Evolutionary conservation across 35 echinoderm and acorn worm species (phyloP).

Genomic region (Apostichopus japonicus): DNA sequence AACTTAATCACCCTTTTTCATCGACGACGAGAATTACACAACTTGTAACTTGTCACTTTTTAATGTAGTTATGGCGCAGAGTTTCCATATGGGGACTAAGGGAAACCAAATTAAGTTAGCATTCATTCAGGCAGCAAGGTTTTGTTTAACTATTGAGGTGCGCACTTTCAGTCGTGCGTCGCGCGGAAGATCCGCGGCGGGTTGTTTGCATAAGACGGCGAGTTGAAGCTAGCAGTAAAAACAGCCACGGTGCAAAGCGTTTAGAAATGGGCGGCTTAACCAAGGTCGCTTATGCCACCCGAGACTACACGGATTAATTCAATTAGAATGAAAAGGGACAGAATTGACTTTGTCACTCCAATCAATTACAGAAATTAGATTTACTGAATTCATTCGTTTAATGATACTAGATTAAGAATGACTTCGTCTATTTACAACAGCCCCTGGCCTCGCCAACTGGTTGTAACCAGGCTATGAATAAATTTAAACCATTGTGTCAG

Average conservation of each 20-base stretch:
- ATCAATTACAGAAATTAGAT: slow-evolving; percentile 63
- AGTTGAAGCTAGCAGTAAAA: slow-evolving; percentile 29
- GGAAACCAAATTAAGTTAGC: slow-evolving; percentile 50
- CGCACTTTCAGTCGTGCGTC: slow-evolving; percentile 45
- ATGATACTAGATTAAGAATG: slow-evolving; percentile 62
- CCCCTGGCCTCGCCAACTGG: slow-evolving; percentile 10
- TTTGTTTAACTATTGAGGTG: slow-evolving; percentile 31
- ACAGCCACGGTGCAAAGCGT: slow-evolving; percentile 53
- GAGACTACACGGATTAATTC: slow-evolving; percentile 37
- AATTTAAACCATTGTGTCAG: slow-evolving; percentile 6
- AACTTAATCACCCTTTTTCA: slow-evolving; percentile 36
- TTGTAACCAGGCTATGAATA: slow-evolving; percentile 1
- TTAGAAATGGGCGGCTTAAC: slow-evolving; percentile 44
- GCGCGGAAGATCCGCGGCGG: slow-evolving; percentile 45
- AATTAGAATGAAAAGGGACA: slow-evolving; percentile 53
- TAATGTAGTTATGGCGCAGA: slow-evolving; percentile 51
- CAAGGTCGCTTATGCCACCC: slow-evolving; percentile 46
- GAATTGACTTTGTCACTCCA: slow-evolving; percentile 55
- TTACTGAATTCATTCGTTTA: slow-evolving; percentile 48
- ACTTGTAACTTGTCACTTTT: slow-evolving; percentile 56
- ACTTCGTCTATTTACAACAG: slow-evolving; percentile 38
- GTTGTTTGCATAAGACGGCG: slow-evolving; percentile 48
- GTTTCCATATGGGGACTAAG: slow-evolving; percentile 52
- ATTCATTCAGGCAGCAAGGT: slow-evolving; percentile 4
- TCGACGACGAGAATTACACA: slow-evolving; percentile 27